Conservation (phyloP, 2,113 vertebrate genomes). For the Bombycilla garrulus region DNA sequence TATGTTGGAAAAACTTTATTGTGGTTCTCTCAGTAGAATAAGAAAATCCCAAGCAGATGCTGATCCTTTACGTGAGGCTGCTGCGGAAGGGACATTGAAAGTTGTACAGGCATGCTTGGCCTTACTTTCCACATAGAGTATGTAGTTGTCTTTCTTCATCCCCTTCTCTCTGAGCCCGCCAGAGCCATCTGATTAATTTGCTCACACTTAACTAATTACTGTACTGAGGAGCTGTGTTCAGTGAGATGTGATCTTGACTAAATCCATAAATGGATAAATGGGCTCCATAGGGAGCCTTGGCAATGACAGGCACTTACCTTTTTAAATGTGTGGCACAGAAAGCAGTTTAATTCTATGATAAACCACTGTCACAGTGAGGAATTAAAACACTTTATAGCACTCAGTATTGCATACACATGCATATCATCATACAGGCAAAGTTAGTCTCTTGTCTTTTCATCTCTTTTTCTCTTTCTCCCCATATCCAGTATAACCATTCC, state of each 20-base stretch:
- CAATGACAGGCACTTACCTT: not conserved
- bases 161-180: not conserved
- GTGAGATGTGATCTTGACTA: not conserved
- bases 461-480: not conserved
- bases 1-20: not conserved
- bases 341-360: not conserved
- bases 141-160: not conserved
- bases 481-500: not conserved
- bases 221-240: not conserved
- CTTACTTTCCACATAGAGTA: not conserved
- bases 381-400: not conserved
- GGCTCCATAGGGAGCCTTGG: not conserved
- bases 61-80: not conserved
- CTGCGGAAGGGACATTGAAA: not conserved
- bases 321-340: not conserved
- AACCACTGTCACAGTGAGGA: not conserved
- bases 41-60: not conserved
- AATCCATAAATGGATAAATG: not conserved
- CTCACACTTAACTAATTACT: not conserved
- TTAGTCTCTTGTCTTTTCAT: not conserved
- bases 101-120: not conserved
- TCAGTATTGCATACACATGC: not conserved
- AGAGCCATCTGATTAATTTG: not conserved
- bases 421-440: not conserved
- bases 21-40: not conserved